Base-by-base conservation (phyloP, 1,140 invertebrate species). In the Pogonus chalceus region DNA sequence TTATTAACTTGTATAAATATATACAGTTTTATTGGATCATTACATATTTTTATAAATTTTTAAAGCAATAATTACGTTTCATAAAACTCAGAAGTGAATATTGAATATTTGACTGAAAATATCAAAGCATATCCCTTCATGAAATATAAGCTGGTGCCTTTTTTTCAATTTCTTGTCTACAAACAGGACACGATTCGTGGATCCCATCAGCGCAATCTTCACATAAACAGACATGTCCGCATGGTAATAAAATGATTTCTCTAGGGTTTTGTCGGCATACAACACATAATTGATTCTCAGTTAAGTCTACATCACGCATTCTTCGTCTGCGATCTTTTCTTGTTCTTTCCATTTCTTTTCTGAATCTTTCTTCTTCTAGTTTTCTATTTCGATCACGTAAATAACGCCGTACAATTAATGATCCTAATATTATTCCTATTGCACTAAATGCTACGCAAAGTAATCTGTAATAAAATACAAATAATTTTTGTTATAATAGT, bases 171-270 rank as follows among this genome's bases (percentile, higher is more conserved):
- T 63, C 57, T 53, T 76, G 69, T 53, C 86, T 74, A 65, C 88
- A 91, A 26, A 90, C 73, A 2, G 88, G 88, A 64, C 88, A 91
- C 35, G 67, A 66, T 49, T 75, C 69, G 14, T 66, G 71, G 49
- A 89, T 86, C 60, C 80, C 77, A 50, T 81, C 76, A 1, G 83
- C 78, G 65, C 88, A 91, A 66, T 90, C 86, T 71, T 88, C 87
- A 63, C 88, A 91, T 26, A 90, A 67, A 57, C 85, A 88, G 0
- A 90, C 85, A 66, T 91, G 88, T 0, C 88, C 88, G 68, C 88
- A 91, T 1, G 85, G 85, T 52, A 90, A 66, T 31, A 90, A 63
- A 61, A 91, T 88, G 18, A 90, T 81, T 69, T 87, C 85, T 61
- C 82, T 82, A 7, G 85, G 84, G 72, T 88, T 87, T 50, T 77